Evolutionary conservation across 2,797 vertebrate genomes (phyloP), one percentile per base, ranked within the genome.

Genomic region (Phalloptychus januarius): DNA sequence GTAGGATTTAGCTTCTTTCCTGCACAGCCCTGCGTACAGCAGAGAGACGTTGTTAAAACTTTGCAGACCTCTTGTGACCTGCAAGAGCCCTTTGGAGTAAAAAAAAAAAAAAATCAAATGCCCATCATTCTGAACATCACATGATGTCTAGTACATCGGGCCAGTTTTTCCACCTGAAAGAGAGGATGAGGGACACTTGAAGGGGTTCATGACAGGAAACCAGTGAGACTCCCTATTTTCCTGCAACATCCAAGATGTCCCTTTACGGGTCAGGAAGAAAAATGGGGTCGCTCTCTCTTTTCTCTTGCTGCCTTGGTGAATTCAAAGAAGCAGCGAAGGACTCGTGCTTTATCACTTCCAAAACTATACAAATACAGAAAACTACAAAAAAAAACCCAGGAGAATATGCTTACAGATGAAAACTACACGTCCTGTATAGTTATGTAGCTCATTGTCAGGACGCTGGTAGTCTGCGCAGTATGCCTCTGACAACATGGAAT

Each of bases 91-190:
- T 38, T 40, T 70, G 72, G 71, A 74, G n/a, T 25, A 10, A 52
- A 52, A 50, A 23, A 50, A 7, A 23, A 46, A 5, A 46, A 76
- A 82, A 77, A 48, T 72, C 69, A 28, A 87, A 79, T 86, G 92
- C 74, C 91, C 75, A 0, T 89, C 72, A 23, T 72, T 6, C 75
- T 82, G 77, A 87, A 89, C 84, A 40, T 89, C 85, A 92, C 88
- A 88, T n/a, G 61, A 79, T 40, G 76, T 84, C 75, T 82, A 0
- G 92, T 77, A 93, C 90, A 87, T 90, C 63, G 72, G 85, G 88
- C 92, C 77, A 92, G 92, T 88, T 93, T 80, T 80, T 76, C 38
- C 56, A 61, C 71, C 73, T 89, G 46, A 82, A 42, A 61, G 48
- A 79, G n/a, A 81, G 71, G 16, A 72, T 73, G 46, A 79, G 33